Conservation (phyloP, 2,797 vertebrate species). For the Novumbra hubbsi region DNA sequence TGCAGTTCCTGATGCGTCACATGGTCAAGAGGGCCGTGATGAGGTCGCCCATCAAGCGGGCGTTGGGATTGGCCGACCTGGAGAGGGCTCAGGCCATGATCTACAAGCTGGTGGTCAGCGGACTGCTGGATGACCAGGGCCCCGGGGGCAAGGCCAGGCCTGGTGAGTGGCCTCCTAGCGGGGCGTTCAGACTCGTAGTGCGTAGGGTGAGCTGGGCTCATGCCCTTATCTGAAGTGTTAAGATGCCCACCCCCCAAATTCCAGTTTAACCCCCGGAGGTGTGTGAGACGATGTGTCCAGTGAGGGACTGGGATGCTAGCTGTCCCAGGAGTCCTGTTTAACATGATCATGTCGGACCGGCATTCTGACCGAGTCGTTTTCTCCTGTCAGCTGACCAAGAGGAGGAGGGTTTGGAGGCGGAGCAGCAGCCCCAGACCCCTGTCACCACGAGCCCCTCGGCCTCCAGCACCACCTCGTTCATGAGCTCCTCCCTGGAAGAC, state of each 20-base stretch:
- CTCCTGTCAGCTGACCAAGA: conserved; percentile 79
- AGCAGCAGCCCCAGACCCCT: conserved; percentile 90
- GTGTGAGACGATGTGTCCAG: too few relatives aligned
- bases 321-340: too few relatives aligned
- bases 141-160: conserved; percentile 79
- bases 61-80: conserved; percentile 87
- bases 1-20: conserved; percentile 97
- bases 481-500: conserved; percentile 98
- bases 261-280: too few relatives aligned
- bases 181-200: too few relatives aligned
- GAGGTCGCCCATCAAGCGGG: conserved; percentile 94
- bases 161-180: conserved; percentile 69
- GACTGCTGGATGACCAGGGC: conserved; percentile 88
- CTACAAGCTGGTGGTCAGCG: conserved; percentile 92
- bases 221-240: too few relatives aligned
- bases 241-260: too few relatives aligned
- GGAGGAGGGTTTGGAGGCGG: conserved; percentile 82
- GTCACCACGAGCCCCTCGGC: conserved; percentile 97
- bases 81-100: conserved; percentile 97
- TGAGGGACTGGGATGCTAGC: too few relatives aligned
- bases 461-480: conserved; percentile 97
- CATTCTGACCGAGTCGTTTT: neutral
- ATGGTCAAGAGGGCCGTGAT: conserved; percentile 97
- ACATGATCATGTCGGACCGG: neutral
- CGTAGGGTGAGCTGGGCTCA: too few relatives aligned